Evolutionary conservation across 1,140 invertebrate genomes (phyloP).

Genomic region (Drosophila parabipectinata): DNA sequence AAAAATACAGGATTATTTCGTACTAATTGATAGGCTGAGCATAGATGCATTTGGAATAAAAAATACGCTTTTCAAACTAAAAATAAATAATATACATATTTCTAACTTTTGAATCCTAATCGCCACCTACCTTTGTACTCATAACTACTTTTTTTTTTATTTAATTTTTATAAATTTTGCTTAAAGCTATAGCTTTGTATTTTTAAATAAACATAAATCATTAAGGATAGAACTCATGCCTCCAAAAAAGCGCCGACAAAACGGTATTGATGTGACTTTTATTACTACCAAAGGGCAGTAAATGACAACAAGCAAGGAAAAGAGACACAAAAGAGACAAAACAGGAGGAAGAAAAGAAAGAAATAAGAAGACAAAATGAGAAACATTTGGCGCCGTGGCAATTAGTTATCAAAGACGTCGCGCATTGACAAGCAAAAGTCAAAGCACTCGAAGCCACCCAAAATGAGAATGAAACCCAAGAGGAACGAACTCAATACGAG

Average conservation of each 20-base stretch:
- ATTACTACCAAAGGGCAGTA: conserved; percentile 47
- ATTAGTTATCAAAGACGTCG: conserved; percentile 81
- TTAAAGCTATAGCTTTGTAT: neutral
- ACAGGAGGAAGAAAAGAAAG: conserved; percentile 8
- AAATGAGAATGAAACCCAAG: conserved; percentile 41
- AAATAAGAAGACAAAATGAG: conserved; percentile 29
- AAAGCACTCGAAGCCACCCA: conserved; percentile 75
- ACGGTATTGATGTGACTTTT: conserved; percentile 76
- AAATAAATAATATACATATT: no score
- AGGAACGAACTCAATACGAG: conserved; percentile 9
- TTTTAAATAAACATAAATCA: conserved; percentile 38
- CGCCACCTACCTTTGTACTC: conserved; percentile 27
- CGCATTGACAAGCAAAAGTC: conserved; percentile 80
- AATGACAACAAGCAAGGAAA: conserved; percentile 18
- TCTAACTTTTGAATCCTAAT: no score
- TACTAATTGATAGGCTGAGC: no score
- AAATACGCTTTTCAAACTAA: no score
- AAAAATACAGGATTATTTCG: no score
- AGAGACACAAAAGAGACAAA: neutral
- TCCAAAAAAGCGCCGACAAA: conserved; percentile 55
- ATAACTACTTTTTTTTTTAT: conserved; percentile 56
- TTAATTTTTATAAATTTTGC: conserved; percentile 31
- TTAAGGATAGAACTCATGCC: neutral
- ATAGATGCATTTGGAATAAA: no score
- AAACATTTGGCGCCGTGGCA: conserved; percentile 79